These are phyloP conservation scores for Podilymbus podiceps DNA, from an alignment of 2,113 vertebrate species.

Conservation along the genomic window DNA sequence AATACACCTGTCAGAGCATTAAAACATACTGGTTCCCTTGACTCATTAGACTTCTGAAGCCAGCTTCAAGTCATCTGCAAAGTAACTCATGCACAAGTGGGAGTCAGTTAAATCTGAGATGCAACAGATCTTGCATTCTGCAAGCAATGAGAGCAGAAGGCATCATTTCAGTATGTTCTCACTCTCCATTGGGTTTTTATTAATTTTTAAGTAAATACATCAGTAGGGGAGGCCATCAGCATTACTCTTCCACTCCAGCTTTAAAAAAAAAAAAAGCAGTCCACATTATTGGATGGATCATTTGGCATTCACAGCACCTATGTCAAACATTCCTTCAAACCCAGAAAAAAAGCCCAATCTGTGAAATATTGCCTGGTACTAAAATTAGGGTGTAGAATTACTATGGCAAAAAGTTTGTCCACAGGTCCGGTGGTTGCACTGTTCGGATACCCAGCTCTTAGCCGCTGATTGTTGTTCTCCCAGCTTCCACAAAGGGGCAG, in stretches of 20 bases:
- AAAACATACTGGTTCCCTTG: background rate
- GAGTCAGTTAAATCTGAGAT: background rate
- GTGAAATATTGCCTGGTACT: background rate
- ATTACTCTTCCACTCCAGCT: background rate
- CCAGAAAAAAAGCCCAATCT: background rate
- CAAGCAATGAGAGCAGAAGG: background rate
- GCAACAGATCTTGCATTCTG: background rate
- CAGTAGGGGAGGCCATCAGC: background rate
- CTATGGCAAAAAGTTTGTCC: background rate
- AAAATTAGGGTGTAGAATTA: background rate
- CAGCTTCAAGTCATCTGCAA: background rate
- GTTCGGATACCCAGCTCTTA: background rate
- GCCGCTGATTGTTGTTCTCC: background rate
- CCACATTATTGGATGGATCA: background rate
- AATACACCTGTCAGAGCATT: background rate
- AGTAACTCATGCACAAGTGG: background rate
- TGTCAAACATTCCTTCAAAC: background rate
- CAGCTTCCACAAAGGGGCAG: constrained; percentile 24
- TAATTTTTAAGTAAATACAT: background rate
- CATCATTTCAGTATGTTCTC: background rate
- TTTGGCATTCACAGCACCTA: background rate
- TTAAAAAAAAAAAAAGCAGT: background rate
- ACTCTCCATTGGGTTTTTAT: background rate
- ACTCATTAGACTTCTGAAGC: background rate
- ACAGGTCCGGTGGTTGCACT: background rate